These are phyloP conservation scores for Drosophila helvetica DNA, from an alignment of 2,888 invertebrate species.

Conservation along the genomic window DNA sequence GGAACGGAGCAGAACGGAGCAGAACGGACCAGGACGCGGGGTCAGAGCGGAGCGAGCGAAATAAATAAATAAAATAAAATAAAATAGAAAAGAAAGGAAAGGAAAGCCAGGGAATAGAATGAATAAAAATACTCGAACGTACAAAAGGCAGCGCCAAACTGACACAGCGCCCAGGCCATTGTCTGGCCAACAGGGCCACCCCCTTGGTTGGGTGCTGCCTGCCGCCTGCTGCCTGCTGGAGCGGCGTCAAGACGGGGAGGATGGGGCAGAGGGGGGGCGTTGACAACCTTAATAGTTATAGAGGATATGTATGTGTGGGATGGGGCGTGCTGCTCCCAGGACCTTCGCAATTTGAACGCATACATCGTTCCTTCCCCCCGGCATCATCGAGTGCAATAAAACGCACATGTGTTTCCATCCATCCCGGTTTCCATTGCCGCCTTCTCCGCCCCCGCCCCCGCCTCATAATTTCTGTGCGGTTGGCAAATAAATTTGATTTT, in stretches of 20 bases:
- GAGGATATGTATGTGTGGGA: slow-evolving; percentile 25
- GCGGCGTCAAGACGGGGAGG: no score
- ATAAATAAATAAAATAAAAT: slow-evolving; percentile 66
- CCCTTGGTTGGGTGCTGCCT: no score
- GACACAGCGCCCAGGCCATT: slow-evolving; percentile 19
- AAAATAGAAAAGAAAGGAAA: slow-evolving; percentile 53
- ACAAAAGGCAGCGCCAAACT: slow-evolving; percentile 56
- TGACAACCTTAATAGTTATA: slow-evolving; percentile 73
- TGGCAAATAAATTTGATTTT: slow-evolving; percentile 78
- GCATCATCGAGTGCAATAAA: slow-evolving; percentile 63
- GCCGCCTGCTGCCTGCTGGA: no score
- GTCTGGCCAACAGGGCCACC: not conserved
- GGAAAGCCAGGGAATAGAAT: slow-evolving; percentile 65
- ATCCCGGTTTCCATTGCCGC: not conserved
- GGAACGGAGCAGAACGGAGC: slow-evolving; percentile 3
- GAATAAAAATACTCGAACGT: slow-evolving; percentile 75
- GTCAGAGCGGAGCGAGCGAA: slow-evolving; percentile 35
- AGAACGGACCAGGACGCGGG: not conserved
- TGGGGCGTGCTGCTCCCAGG: slow-evolving; percentile 15
- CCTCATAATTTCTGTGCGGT: slow-evolving; percentile 74
- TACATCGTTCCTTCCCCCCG: slow-evolving; percentile 39
- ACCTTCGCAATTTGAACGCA: slow-evolving; percentile 62
- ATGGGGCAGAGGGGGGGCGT: slow-evolving; percentile 47
- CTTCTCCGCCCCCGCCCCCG: not conserved
- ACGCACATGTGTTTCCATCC: slow-evolving; percentile 63